Base-by-base conservation (phyloP, 2,797 vertebrate species). In the Crenuchus spilurus region DNA sequence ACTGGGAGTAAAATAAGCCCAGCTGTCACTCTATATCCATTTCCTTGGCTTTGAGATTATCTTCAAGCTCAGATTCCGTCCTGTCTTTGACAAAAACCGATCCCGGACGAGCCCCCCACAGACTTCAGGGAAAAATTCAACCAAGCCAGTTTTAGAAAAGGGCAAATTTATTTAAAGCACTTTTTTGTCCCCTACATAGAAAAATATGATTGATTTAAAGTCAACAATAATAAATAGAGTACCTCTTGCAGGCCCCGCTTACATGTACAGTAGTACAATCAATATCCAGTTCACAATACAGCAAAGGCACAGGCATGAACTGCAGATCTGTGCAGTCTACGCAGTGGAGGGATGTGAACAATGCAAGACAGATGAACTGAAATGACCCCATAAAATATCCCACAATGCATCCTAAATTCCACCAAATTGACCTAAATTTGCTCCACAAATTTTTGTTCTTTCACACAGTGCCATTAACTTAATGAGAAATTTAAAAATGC, bases 121-220 rank as follows among this genome's bases (percentile, higher is more conserved):
- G 26, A 58, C 18, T 46, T 14, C 30, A 76, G 46, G 73, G n/a
- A n/a, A n/a, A n/a, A n/a, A n/a, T n/a, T n/a, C n/a, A n/a, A n/a
- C n/a, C n/a, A 82, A 54, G 44, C 0, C 52, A 16, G 60, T 61
- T 20, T 63, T 73, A 81, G 88, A 86, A 85, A 93, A 90, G 89
- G 88, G 86, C 86, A 88, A 83, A 85, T 94, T 93, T 93, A 94
- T 93, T 93, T 92, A 91, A 94, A 93, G 92, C 92, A 92, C 85
- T 90, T 75, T 90, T 75, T 84, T 81, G 71, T 84, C 82, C 79
- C 82, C 79, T 88, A 91, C 87, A 91, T 94, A 93, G 86, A 94
- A 94, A 94, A 94, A 94, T 94, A 94, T 92, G 92, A 92, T 91
- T 86, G 87, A 92, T 93, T 89, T 91, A 86, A 46, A 91, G 84